Evolutionary conservation across 2,797 vertebrate genomes (phyloP).

Genomic region (Sebastolobus alascanus): DNA sequence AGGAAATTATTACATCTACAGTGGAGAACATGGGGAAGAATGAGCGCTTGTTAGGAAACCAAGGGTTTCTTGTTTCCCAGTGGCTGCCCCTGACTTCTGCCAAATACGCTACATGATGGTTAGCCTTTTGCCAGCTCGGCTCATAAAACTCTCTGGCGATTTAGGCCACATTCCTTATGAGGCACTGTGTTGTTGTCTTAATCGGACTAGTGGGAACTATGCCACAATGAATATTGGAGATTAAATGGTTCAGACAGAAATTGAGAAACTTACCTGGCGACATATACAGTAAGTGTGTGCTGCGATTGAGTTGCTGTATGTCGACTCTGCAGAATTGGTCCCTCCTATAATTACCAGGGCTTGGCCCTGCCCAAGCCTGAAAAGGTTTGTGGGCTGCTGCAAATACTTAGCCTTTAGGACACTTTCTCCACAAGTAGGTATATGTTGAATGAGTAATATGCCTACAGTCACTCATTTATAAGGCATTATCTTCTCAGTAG

Average conservation of each 20-base stretch:
- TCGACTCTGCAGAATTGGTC: not conserved
- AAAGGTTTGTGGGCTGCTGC: slow-evolving; percentile 3
- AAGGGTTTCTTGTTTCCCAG: slow-evolving; percentile 48
- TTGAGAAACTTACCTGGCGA: not conserved
- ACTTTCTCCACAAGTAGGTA: slow-evolving; percentile 14
- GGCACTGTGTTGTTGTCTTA: slow-evolving; percentile 13
- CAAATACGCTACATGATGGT: slow-evolving; percentile 11
- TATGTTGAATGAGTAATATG: not conserved
- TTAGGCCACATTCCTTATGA: slow-evolving; percentile 22
- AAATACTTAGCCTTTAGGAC: not conserved
- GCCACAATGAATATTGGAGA: not conserved
- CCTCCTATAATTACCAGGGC: slow-evolving; percentile 23
- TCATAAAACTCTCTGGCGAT: slow-evolving; percentile 12
- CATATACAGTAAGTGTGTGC: not conserved
- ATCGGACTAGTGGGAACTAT: slow-evolving; percentile 9
- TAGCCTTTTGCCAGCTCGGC: slow-evolving; percentile 26
- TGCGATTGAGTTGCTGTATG: not conserved
- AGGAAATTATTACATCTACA: slow-evolving; percentile 35
- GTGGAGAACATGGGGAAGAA: slow-evolving; percentile 33
- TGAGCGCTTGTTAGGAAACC: slow-evolving; percentile 38
- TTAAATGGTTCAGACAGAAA: not conserved
- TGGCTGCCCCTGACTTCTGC: slow-evolving; percentile 23
- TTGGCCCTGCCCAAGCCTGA: not conserved
- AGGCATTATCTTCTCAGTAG: not conserved
- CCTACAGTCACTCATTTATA: not conserved